Conservation (phyloP, 2,797 vertebrate species). For the Neopelma chrysocephalum region DNA sequence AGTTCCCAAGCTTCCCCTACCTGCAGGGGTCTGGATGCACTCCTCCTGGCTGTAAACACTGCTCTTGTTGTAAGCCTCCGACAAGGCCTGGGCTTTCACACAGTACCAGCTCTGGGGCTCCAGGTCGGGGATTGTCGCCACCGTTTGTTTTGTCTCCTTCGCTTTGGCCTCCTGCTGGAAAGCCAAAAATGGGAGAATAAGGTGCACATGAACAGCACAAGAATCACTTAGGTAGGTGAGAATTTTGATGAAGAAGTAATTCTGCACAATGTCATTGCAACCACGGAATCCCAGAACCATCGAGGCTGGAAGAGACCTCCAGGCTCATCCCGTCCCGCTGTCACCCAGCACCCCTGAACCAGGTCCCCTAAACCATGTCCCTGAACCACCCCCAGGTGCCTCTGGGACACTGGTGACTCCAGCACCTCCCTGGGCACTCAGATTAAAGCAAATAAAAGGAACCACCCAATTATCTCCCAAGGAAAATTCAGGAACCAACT, state of each 20-base stretch:
- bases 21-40: constrained; percentile 59
- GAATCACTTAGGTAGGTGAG: not conserved
- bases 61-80: not conserved
- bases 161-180: not conserved
- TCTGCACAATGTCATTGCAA: not conserved
- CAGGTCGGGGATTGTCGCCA: constrained; percentile 9
- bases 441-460: not conserved
- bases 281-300: rapidly evolving
- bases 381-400: not conserved
- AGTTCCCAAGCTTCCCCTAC: not conserved
- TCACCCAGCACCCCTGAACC: not conserved
- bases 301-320: not conserved
- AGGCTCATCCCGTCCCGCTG: not conserved
- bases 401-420: not conserved
- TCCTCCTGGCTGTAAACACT: constrained; percentile 39
- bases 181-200: not conserved
- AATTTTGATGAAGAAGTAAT: not conserved
- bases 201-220: not conserved
- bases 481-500: not conserved
- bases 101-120: constrained; percentile 57
- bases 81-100: constrained; percentile 39
- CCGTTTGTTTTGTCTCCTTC: not conserved
- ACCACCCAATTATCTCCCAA: not conserved
- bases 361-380: no score
- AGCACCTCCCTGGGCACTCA: not conserved